These are phyloP conservation scores for Daktulosphaira vitifoliae DNA, from an alignment of 1,140 invertebrate genomes.

Conservation along the genomic window DNA sequence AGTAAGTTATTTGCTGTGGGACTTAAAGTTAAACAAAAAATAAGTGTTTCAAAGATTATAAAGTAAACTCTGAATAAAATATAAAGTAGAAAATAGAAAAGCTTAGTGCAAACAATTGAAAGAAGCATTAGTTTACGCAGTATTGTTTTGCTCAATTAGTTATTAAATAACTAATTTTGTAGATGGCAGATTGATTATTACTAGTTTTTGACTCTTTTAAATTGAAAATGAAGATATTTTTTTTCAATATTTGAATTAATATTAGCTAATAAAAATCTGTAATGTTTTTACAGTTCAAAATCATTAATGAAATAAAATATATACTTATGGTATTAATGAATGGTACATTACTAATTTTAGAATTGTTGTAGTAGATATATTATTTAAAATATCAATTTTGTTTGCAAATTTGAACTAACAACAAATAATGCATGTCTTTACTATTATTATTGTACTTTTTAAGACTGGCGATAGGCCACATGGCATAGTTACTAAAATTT, in stretches of 20 bases:
- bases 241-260: too few species aligned
- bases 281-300: too few species aligned
- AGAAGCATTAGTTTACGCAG: slow-evolving; percentile 24
- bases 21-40: slow-evolving; percentile 18
- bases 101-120: slow-evolving; percentile 21
- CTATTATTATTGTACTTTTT: too few species aligned
- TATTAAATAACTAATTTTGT: background rate
- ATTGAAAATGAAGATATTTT: too few species aligned
- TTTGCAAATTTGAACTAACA: slow-evolving; percentile 27
- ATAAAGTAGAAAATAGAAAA: slow-evolving; percentile 27
- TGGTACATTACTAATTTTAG: slow-evolving; percentile 7
- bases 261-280: too few species aligned
- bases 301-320: too few species aligned
- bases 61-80: slow-evolving; percentile 9
- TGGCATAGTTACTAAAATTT: slow-evolving; percentile 31
- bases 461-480: slow-evolving; percentile 30
- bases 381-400: slow-evolving; percentile 10
- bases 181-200: too few species aligned
- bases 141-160: slow-evolving; percentile 3
- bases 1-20: slow-evolving; percentile 36
- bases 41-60: background rate
- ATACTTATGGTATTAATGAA: too few species aligned
- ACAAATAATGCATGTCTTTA: slow-evolving; percentile 23
- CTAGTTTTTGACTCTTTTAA: too few species aligned
- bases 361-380: slow-evolving; percentile 1